These are phyloP conservation scores for Tachina lurida DNA, from an alignment of 2,888 invertebrate species.

Conservation along the genomic window DNA sequence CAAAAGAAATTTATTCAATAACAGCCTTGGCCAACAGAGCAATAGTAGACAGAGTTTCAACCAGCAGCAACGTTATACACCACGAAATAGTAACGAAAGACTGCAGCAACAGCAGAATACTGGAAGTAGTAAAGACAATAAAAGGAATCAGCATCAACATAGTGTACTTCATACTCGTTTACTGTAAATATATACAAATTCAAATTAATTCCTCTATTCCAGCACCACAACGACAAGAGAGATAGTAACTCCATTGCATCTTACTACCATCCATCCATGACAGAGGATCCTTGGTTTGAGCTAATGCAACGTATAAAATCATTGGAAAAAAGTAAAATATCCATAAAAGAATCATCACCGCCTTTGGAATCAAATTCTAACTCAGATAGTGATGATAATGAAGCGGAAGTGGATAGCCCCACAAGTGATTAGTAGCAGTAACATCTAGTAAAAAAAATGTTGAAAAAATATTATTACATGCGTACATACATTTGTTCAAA, in stretches of 20 bases:
- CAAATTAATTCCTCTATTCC: background rate
- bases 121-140: conserved; percentile 19
- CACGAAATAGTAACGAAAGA: conserved; percentile 20
- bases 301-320: conserved; percentile 78
- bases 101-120: background rate
- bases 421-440: conserved; percentile 10
- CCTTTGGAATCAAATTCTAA: background rate
- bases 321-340: conserved; percentile 74
- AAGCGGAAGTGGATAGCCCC: background rate
- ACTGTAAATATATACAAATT: background rate
- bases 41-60: conserved; percentile 26
- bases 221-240: conserved; percentile 19
- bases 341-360: conserved; percentile 38
- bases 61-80: conserved; percentile 34
- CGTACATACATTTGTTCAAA: too few relatives aligned
- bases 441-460: background rate
- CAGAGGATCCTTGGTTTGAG: conserved; percentile 81
- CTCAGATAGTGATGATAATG: conserved; percentile 22
- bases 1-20: conserved; percentile 32
- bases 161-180: conserved; percentile 19
- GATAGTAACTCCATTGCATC: conserved; percentile 36
- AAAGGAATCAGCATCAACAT: background rate
- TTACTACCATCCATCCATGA: conserved; percentile 80
- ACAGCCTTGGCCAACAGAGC: conserved; percentile 27
- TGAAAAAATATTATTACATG: too few relatives aligned